Conservation (phyloP, 2,113 vertebrate species). For the Tachuris rubrigastra region DNA sequence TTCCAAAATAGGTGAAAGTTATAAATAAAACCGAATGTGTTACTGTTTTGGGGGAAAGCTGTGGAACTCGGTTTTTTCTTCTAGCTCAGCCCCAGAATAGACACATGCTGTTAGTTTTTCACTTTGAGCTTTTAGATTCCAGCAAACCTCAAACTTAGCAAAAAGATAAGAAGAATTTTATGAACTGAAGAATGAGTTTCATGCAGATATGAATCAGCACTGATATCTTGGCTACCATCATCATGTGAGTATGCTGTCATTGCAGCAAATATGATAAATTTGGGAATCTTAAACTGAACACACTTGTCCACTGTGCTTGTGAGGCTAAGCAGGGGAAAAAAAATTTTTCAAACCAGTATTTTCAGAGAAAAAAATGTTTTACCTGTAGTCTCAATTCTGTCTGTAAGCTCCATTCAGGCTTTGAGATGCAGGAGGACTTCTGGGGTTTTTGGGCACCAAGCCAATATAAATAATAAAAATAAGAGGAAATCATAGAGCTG, state of each 20-base stretch:
- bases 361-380: background rate
- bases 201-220: constrained; percentile 61
- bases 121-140: constrained; percentile 29
- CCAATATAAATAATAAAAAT: constrained; percentile 26
- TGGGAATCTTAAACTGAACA: constrained; percentile 16
- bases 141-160: constrained; percentile 43
- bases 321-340: background rate
- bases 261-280: constrained; percentile 28
- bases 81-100: constrained; percentile 48
- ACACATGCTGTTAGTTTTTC: constrained; percentile 52
- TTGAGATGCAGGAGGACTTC: background rate
- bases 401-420: background rate
- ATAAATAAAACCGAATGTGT: constrained; percentile 50
- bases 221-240: constrained; percentile 28
- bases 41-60: constrained; percentile 56
- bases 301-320: background rate
- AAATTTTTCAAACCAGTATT: background rate
- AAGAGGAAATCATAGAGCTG: constrained; percentile 24
- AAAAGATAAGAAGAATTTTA: constrained; percentile 45
- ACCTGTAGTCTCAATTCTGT: background rate
- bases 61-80: constrained; percentile 37
- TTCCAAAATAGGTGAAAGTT: constrained; percentile 53
- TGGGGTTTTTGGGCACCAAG: background rate
- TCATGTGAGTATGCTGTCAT: constrained; percentile 51
- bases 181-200: constrained; percentile 28